These are phyloP conservation scores for Mormyrus proboscirostris DNA, from an alignment of 2,797 vertebrate species.

Conservation along the genomic window DNA sequence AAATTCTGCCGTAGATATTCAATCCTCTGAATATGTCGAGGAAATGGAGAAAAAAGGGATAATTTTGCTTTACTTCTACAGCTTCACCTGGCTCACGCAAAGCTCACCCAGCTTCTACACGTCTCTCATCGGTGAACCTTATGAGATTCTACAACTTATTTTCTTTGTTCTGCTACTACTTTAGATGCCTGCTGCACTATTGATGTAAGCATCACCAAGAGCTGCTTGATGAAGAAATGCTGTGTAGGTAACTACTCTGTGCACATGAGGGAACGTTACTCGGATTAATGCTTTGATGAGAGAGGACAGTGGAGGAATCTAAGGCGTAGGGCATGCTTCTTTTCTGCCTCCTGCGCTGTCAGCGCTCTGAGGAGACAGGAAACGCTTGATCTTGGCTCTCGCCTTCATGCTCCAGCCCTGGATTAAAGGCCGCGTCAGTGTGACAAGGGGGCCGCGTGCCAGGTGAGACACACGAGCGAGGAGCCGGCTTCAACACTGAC, in stretches of 20 bases:
- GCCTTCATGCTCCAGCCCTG: not conserved
- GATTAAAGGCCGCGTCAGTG: not conserved
- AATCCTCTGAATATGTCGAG: not conserved
- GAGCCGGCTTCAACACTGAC: not conserved
- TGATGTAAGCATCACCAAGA: not conserved
- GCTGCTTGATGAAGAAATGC: not conserved
- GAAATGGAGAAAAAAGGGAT: not conserved
- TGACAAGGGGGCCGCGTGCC: not conserved
- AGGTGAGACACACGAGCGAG: not conserved
- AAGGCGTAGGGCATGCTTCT: not conserved
- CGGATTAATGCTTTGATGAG: not conserved
- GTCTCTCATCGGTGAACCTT: not conserved
- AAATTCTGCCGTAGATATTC: not conserved
- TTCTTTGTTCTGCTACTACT: not conserved
- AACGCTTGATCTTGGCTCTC: not conserved
- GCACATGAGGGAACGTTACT: not conserved
- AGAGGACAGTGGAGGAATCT: not conserved
- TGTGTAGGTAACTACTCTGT: not conserved
- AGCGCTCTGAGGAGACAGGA: not conserved
- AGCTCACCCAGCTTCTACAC: not conserved
- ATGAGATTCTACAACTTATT: not conserved
- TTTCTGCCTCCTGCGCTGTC: not conserved
- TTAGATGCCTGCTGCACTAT: not conserved
- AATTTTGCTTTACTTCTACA: not conserved
- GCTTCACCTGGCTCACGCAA: not conserved